Evolutionary conservation across 2,888 invertebrate genomes (phyloP), one percentile per base, ranked within the genome.

Genomic region (Gibbula magus): DNA sequence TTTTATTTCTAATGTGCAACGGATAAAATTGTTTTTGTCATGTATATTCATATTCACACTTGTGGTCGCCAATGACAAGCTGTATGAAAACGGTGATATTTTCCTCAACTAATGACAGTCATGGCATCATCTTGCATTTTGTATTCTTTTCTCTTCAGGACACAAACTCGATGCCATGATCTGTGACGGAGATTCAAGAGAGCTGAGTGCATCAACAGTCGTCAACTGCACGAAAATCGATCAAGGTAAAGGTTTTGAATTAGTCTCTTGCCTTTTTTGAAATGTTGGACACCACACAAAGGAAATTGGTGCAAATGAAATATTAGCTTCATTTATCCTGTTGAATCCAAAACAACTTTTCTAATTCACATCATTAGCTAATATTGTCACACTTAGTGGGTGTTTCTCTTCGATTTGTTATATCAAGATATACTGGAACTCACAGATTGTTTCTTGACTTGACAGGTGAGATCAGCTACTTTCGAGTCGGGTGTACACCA

Each of bases 221-320:
- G 88, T 88, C 39, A 88, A 85, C 82, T 88, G 88, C 70, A 20
- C 84, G 39, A 86, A 87, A 20, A 87, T 88, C 16, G 85, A 87
- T 45, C 75, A 88, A 85, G 88, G 88, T 88, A 81, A 74, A 32
- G 18, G 53, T 53, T 5, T 18, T n/a, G 53, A 53, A 53, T n/a
- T 3, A 53, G n/a, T 53, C 20, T 20, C 20, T 53, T 53, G 16
- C 53, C 53, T n/a, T 20, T 53, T 20, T 5, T 3, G 10, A 53
- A n/a, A 53, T 10, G 20, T 10, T n/a, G 16, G 10, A 53, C 20
- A 20, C 20, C 53, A 5, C 20, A n/a, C 20, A 10, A 20, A 53
- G 53, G 4, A n/a, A n/a, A n/a, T n/a, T n/a, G n/a, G n/a, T n/a
- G n/a, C n/a, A n/a, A n/a, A n/a, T n/a, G n/a, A n/a, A n/a, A n/a